phyloP scores from a whole-genome alignment of 1,140 invertebrate species.

The Trinorchestia longiramus region DNA sequence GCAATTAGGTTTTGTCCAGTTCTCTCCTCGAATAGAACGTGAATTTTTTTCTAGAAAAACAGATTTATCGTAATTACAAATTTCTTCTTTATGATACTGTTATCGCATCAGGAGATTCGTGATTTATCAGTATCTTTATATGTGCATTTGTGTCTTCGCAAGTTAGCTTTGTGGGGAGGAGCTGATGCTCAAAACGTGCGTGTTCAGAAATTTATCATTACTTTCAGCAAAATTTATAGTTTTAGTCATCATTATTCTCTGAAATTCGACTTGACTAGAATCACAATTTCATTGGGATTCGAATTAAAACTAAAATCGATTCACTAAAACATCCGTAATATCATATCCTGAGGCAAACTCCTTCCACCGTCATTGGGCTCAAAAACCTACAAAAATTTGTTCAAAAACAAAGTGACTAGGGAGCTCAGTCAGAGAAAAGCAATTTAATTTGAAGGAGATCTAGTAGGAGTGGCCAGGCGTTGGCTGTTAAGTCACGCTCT shows the following conservation, averaged over 20 bases:
- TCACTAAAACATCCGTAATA: not conserved
- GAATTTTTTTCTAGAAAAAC: not conserved
- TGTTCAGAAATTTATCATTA: not conserved
- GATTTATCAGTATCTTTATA: not conserved
- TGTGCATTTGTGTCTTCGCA: not conserved
- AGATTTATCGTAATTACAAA: not conserved
- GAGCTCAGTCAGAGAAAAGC: not conserved
- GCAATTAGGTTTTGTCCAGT: not conserved
- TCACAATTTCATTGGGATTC: not conserved
- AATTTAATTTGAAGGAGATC: not conserved
- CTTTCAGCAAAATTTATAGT: not conserved
- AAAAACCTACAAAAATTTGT: not conserved
- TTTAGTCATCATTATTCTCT: not conserved
- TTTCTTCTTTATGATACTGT: not conserved
- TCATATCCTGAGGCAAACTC: not conserved
- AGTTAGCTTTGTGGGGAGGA: not conserved
- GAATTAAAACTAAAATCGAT: not conserved
- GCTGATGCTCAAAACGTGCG: too few species aligned
- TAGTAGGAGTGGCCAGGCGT: not conserved
- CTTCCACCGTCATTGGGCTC: too few species aligned
- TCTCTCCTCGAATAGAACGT: not conserved
- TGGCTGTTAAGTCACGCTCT: not conserved
- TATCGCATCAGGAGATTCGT: not conserved
- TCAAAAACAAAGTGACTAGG: not conserved
- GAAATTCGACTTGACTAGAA: not conserved